Evolutionary conservation across 2,113 vertebrate genomes (phyloP).

Genomic region (Siniperca chuatsi): DNA sequence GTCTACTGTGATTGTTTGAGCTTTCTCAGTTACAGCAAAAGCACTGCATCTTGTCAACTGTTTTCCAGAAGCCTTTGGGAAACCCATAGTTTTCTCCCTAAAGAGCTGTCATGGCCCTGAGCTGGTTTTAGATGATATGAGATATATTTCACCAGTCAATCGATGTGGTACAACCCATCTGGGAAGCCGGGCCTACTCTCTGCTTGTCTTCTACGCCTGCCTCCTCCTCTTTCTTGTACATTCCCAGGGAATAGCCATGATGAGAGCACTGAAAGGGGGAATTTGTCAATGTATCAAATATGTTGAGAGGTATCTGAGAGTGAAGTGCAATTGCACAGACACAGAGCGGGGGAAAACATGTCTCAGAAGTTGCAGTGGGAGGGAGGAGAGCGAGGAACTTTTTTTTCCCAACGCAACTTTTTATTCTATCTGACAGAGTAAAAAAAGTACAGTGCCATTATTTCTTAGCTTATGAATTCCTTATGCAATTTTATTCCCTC

Average conservation of each 20-base stretch:
- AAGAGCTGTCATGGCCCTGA: constrained; percentile 69
- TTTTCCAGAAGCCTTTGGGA: constrained; percentile 68
- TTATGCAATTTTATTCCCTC: constrained; percentile 35
- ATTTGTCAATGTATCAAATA: constrained; percentile 81
- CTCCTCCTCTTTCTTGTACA: constrained; percentile 71
- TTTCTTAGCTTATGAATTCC: constrained; percentile 43
- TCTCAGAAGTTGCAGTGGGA: constrained; percentile 61
- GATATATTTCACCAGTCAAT: constrained; percentile 83
- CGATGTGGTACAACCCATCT: constrained; percentile 78
- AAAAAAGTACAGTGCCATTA: constrained; percentile 9
- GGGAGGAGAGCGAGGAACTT: constrained; percentile 48
- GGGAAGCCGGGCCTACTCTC: constrained; percentile 64
- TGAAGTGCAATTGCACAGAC: constrained; percentile 79
- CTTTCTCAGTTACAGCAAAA: constrained; percentile 9
- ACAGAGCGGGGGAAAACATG: constrained; percentile 49
- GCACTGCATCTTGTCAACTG: constrained; percentile 66
- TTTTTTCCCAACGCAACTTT: constrained; percentile 51
- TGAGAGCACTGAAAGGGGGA: constrained; percentile 74
- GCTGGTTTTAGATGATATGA: constrained; percentile 76
- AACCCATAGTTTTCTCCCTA: constrained; percentile 63
- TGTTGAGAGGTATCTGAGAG: constrained; percentile 78
- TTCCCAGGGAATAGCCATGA: constrained; percentile 77
- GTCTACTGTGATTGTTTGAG: constrained; percentile 39
- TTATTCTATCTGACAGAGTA: constrained; percentile 41
- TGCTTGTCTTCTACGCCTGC: constrained; percentile 68